These are phyloP conservation scores for Octopus bimaculoides DNA, from an alignment of 1,140 invertebrate species.

Conservation along the genomic window DNA sequence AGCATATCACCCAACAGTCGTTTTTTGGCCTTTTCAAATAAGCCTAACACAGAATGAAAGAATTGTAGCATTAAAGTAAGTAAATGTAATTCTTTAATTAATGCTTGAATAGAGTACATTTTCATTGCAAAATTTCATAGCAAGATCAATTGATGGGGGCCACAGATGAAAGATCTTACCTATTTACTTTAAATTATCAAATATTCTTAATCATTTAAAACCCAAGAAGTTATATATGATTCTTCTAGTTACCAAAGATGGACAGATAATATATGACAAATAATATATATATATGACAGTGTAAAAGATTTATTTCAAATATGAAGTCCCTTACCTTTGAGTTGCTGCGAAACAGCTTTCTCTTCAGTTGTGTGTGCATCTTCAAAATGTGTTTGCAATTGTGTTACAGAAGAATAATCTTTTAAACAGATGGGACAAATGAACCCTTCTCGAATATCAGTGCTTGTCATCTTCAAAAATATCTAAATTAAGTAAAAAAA, in stretches of 20 bases:
- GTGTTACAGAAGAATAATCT: constrained; percentile 77
- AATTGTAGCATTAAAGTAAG: too few relatives aligned
- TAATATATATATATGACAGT: background rate
- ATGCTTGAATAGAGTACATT: background rate
- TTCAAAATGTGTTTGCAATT: constrained; percentile 85
- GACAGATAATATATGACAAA: background rate
- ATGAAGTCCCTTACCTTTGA: constrained; percentile 68
- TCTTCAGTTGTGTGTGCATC: constrained; percentile 77
- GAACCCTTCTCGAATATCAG: constrained; percentile 82
- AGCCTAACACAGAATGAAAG: constrained; percentile 61
- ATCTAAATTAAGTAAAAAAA: background rate
- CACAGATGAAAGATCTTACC: background rate
- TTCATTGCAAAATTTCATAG: background rate
- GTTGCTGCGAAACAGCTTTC: constrained; percentile 82
- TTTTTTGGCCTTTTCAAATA: constrained; percentile 85
- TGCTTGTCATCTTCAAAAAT: constrained; percentile 43
- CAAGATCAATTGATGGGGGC: background rate
- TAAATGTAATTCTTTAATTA: background rate
- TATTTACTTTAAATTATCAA: too few relatives aligned
- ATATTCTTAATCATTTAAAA: too few relatives aligned
- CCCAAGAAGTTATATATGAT: too few relatives aligned
- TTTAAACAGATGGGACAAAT: constrained; percentile 90
- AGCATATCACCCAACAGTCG: constrained; percentile 73
- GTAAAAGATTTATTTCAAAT: background rate
- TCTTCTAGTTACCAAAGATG: background rate